Conservation (phyloP, 2,113 vertebrate genomes). For the Odobenus rosmarus region DNA sequence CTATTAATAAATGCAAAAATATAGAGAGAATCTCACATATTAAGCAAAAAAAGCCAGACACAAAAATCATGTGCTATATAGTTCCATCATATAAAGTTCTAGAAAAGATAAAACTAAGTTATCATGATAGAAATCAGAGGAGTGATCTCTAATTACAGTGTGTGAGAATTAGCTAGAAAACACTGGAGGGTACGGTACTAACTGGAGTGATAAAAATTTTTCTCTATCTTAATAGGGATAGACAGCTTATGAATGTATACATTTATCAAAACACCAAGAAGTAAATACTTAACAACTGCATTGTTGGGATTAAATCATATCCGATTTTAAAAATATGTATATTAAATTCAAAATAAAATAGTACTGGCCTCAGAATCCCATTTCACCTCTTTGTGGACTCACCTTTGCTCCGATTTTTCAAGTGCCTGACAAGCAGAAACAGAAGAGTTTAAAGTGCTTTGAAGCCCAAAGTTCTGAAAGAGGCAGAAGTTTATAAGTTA, state of each 20-base stretch:
- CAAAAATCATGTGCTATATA: background rate
- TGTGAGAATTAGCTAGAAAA: background rate
- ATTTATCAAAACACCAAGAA: background rate
- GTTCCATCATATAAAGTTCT: background rate
- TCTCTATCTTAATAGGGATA: background rate
- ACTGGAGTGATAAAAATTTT: background rate
- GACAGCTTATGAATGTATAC: background rate
- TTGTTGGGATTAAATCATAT: background rate
- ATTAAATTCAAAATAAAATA: background rate
- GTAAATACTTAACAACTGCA: background rate
- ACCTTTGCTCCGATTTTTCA: background rate
- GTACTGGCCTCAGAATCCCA: background rate
- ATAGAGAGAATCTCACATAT: background rate
- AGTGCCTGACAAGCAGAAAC: background rate
- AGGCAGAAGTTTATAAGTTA: background rate
- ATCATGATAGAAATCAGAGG: background rate
- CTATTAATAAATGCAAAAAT: background rate
- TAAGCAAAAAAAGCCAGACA: background rate
- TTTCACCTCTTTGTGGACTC: background rate
- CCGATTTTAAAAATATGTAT: background rate
- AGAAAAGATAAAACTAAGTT: background rate
- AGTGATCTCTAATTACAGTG: background rate
- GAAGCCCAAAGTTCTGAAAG: background rate
- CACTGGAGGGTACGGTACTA: background rate
- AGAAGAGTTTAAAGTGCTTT: background rate